Percentiles rank a stretch among this genome's conserved stretches.
Evolutionary conservation across 2,113 vertebrate species (phyloP).

Genomic region (Muntiacus muntjak): DNA sequence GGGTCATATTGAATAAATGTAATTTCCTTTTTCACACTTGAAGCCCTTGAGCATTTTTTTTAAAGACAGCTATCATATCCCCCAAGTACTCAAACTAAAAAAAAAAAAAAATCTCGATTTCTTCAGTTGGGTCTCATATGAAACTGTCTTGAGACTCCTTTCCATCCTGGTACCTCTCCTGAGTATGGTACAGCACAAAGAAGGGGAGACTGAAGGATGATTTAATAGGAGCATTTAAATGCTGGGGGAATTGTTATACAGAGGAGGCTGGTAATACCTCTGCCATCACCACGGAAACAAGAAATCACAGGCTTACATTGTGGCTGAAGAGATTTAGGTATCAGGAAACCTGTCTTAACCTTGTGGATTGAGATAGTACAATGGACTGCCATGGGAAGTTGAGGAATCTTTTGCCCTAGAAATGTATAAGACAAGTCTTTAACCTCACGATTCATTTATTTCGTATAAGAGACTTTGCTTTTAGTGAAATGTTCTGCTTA

Average conservation of each 20-base stretch:
- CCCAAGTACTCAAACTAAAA: not conserved
- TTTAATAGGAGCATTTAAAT: conserved; percentile 12
- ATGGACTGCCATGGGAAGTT: not conserved
- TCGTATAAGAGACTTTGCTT: conserved; percentile 3
- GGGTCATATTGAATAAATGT: conserved; percentile 49
- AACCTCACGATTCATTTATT: not conserved
- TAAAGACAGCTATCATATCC: conserved; percentile 6
- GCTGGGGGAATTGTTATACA: not conserved
- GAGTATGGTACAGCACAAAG: not conserved
- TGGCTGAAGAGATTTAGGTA: conserved; percentile 29
- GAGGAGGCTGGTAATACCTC: not conserved
- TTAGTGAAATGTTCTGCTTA: conserved; percentile 41
- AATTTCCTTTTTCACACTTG: conserved; percentile 53
- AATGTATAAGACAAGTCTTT: not conserved
- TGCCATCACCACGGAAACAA: conserved; percentile 19
- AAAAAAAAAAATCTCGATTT: conserved; percentile 12
- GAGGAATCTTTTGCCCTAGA: not conserved
- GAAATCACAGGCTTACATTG: not conserved
- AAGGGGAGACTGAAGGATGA: not conserved
- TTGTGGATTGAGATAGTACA: not conserved
- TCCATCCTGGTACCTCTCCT: not conserved
- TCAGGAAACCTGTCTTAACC: not conserved
- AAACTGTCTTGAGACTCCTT: not conserved
- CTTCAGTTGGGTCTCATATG: not conserved
- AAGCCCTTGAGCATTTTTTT: conserved; percentile 22